Evolutionary conservation across 1,140 invertebrate species (phyloP).

Genomic region (Kradibia gibbosae): DNA sequence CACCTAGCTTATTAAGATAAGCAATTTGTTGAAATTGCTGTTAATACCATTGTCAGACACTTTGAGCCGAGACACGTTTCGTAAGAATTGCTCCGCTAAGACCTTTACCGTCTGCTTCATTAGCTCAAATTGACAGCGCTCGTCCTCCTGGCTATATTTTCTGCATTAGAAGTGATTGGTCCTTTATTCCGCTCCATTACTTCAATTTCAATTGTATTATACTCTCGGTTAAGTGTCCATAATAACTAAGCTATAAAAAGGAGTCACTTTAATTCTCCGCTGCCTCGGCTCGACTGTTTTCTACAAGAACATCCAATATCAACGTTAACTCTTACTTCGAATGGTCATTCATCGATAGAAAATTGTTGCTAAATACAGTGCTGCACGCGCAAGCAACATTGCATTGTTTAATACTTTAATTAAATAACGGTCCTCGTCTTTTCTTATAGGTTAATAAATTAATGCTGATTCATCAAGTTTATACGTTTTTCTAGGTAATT

Average conservation of each 20-base stretch:
- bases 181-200: slow-evolving; percentile 47
- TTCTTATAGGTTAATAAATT: too few relatives aligned
- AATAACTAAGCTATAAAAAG: slow-evolving; percentile 28
- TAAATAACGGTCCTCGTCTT: too few relatives aligned
- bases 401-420: too few relatives aligned
- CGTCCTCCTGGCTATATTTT: slow-evolving; percentile 24
- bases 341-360: too few relatives aligned
- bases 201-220: slow-evolving; percentile 34
- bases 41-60: not conserved
- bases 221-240: slow-evolving; percentile 23
- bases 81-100: slow-evolving; percentile 5
- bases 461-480: not conserved
- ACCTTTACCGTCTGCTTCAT: slow-evolving; percentile 33
- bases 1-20: not conserved
- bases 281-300: not conserved
- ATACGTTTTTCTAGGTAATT: not conserved
- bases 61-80: not conserved
- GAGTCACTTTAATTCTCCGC: not conserved
- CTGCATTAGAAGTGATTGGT: slow-evolving; percentile 43
- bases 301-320: not conserved
- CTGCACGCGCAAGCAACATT: too few relatives aligned
- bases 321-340: too few relatives aligned
- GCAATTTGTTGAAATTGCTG: slow-evolving; percentile 3
- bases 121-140: slow-evolving; percentile 36
- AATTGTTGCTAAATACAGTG: too few relatives aligned